These are phyloP conservation scores for Tanypteryx hageni DNA, from an alignment of 2,888 invertebrate genomes.

Conservation along the genomic window DNA sequence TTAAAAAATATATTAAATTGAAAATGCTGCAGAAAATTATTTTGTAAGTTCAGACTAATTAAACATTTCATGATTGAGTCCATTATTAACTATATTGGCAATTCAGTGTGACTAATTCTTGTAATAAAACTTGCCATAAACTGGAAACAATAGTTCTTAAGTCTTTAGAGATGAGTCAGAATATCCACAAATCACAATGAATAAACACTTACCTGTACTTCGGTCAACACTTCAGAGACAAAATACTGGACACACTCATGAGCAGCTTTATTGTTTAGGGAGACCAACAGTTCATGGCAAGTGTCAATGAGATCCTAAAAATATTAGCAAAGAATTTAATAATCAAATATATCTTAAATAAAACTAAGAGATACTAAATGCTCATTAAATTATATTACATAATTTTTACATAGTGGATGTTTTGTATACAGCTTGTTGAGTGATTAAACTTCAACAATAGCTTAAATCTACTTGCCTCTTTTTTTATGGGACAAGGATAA, in stretches of 20 bases:
- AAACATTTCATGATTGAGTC: too few relatives aligned
- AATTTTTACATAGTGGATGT: neutral
- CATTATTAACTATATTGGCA: too few relatives aligned
- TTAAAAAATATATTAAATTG: too few relatives aligned
- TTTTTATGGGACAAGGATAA: slow-evolving; percentile 74
- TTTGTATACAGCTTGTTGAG: too few relatives aligned
- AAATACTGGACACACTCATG: slow-evolving; percentile 77
- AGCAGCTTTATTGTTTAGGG: slow-evolving; percentile 74
- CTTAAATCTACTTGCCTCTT: slow-evolving; percentile 74
- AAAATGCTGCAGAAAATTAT: too few relatives aligned
- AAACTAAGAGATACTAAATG: neutral
- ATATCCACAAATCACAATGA: neutral
- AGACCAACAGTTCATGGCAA: slow-evolving; percentile 75
- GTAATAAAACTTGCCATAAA: too few relatives aligned
- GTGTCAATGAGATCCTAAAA: slow-evolving; percentile 73
- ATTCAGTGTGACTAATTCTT: too few relatives aligned
- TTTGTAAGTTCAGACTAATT: too few relatives aligned
- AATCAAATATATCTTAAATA: slow-evolving; percentile 17
- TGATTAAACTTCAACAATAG: too few relatives aligned
- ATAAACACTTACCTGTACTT: slow-evolving; percentile 73
- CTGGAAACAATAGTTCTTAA: neutral
- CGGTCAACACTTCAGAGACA: slow-evolving; percentile 74
- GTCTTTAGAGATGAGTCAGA: slow-evolving; percentile 63
- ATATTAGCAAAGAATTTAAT: slow-evolving; percentile 73
- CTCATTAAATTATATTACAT: neutral